Conservation (phyloP, 2,888 invertebrate genomes). For the Poecilus cupreus region DNA sequence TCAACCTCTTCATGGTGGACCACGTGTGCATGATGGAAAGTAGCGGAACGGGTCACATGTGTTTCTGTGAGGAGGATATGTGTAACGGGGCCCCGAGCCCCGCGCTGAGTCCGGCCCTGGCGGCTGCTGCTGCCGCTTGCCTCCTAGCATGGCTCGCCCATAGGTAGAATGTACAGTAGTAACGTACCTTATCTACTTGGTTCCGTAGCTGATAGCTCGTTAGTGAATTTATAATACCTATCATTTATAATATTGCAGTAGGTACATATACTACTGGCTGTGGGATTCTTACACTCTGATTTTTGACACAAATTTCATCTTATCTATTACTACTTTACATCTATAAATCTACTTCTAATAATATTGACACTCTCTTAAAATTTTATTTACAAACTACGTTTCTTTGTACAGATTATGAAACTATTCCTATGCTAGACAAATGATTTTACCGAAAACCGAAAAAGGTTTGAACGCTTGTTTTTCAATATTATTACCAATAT, state of each 20-base stretch:
- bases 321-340: too few species aligned
- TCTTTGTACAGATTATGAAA: too few species aligned
- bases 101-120: slow-evolving; percentile 25
- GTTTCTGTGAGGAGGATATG: slow-evolving; percentile 98
- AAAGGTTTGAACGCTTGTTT: too few species aligned
- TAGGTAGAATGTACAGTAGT: slow-evolving; percentile 54
- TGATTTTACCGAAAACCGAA: too few species aligned
- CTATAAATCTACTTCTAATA: too few species aligned
- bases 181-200: slow-evolving; percentile 11
- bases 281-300: neutral
- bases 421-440: too few species aligned
- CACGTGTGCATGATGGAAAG: slow-evolving; percentile 99
- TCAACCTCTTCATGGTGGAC: slow-evolving; percentile 98
- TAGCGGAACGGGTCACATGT: slow-evolving; percentile 98
- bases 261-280: neutral
- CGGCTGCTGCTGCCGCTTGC: slow-evolving; percentile 11
- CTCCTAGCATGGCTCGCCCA: slow-evolving; percentile 58
- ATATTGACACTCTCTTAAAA: too few species aligned
- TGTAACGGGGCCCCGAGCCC: slow-evolving; percentile 81
- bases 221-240: slow-evolving; percentile 23
- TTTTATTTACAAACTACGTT: too few species aligned
- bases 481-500: too few species aligned
- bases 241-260: neutral
- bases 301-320: too few species aligned
- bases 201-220: slow-evolving; percentile 34